Evolutionary conservation across 2,888 invertebrate species (phyloP).

Genomic region (Drosophila borealis): DNA sequence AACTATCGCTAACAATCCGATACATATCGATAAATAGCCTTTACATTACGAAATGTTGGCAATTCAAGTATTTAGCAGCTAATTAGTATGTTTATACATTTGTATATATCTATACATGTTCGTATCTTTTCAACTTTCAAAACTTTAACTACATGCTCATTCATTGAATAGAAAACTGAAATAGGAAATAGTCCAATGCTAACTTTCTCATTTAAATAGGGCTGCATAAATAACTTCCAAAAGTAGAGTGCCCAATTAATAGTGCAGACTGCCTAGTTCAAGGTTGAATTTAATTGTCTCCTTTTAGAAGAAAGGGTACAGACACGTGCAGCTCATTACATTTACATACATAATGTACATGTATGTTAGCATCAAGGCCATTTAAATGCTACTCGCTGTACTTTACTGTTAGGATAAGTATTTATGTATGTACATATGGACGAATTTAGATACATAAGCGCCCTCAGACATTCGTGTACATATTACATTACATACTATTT

Average conservation of each 20-base stretch:
- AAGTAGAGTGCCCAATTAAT: slow-evolving; percentile 30
- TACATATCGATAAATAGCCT: slow-evolving; percentile 3
- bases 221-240: slow-evolving; percentile 7
- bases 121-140: too few relatives aligned
- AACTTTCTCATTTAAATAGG: slow-evolving; percentile 21
- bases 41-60: neutral
- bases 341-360: slow-evolving; percentile 6
- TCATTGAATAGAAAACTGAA: too few relatives aligned
- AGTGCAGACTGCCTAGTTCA: slow-evolving; percentile 32
- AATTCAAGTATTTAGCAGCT: neutral
- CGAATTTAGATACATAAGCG: too few relatives aligned
- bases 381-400: neutral
- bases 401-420: neutral
- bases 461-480: too few relatives aligned
- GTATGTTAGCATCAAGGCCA: slow-evolving; percentile 24
- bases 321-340: slow-evolving; percentile 1
- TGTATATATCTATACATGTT: too few relatives aligned
- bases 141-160: too few relatives aligned
- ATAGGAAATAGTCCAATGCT: slow-evolving; percentile 5
- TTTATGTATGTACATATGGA: too few relatives aligned
- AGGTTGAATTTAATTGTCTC: slow-evolving; percentile 39
- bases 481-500: too few relatives aligned
- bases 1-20: slow-evolving; percentile 8
- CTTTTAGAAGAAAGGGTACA: slow-evolving; percentile 22
- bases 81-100: neutral